These are phyloP conservation scores for Bucco capensis DNA, from an alignment of 2,113 vertebrate genomes.

Conservation along the genomic window DNA sequence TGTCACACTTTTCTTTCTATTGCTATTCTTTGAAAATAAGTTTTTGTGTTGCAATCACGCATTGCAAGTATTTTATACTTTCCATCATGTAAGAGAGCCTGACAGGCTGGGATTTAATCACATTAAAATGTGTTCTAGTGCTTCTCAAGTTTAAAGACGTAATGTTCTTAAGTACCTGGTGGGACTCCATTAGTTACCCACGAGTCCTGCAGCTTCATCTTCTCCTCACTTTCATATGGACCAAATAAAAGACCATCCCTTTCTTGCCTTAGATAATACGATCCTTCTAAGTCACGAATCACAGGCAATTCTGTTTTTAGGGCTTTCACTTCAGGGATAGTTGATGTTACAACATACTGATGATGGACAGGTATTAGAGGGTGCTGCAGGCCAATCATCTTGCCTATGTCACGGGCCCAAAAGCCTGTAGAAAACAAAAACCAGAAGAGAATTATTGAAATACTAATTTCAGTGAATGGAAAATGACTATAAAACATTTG, in stretches of 20 bases:
- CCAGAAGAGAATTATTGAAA: not conserved
- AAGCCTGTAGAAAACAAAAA: slow-evolving; percentile 77
- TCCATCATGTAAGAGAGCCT: not conserved
- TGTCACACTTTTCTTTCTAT: not conserved
- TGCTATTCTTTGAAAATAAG: not conserved
- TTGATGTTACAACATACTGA: slow-evolving; percentile 93
- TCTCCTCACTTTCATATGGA: slow-evolving; percentile 90
- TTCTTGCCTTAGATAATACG: slow-evolving; percentile 93
- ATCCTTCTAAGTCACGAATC: slow-evolving; percentile 91
- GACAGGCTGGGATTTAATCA: not conserved
- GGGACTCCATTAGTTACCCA: slow-evolving; percentile 91
- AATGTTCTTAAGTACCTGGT: slow-evolving; percentile 75
- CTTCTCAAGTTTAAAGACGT: not conserved
- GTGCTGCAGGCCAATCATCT: slow-evolving; percentile 89
- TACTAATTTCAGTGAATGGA: not conserved
- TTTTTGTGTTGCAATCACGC: not conserved
- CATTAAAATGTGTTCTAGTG: not conserved
- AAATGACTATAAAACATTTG: not conserved
- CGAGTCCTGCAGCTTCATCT: slow-evolving; percentile 92
- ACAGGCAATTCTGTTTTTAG: slow-evolving; percentile 88
- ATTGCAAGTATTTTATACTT: not conserved
- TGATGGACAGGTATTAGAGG: slow-evolving; percentile 95
- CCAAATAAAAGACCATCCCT: slow-evolving; percentile 93
- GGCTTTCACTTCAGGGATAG: slow-evolving; percentile 91
- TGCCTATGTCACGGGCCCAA: slow-evolving; percentile 92